These are phyloP conservation scores for Hippocampus zosterae DNA, from an alignment of 2,113 vertebrate genomes.

Conservation along the genomic window DNA sequence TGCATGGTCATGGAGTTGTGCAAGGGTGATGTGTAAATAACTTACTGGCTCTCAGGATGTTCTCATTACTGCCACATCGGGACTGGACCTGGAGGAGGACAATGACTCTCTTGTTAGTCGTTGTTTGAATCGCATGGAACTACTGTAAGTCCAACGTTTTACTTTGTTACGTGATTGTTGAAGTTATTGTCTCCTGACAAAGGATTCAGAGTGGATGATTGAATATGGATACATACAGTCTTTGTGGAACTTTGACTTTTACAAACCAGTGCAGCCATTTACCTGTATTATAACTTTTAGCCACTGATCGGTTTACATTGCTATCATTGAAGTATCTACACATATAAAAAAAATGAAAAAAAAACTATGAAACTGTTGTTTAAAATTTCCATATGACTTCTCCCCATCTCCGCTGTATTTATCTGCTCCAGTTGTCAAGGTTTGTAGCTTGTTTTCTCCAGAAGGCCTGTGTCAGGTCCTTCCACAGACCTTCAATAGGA, in stretches of 20 bases:
- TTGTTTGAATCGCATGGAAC: conserved; percentile 16
- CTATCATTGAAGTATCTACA: background rate
- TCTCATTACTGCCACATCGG: conserved; percentile 98
- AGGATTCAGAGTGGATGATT: background rate
- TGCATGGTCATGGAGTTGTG: background rate
- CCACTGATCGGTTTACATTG: background rate
- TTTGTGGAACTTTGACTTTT: background rate
- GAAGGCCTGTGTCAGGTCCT: no score
- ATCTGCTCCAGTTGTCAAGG: no score
- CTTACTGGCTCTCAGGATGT: conserved; percentile 99
- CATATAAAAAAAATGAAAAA: no score
- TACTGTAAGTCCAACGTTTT: background rate
- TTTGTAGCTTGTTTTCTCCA: no score
- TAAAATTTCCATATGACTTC: no score
- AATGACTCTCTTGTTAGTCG: conserved; percentile 21
- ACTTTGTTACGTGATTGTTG: background rate
- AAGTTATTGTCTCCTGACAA: background rate
- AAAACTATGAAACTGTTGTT: no score
- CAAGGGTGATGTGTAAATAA: conserved; percentile 31
- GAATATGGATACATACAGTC: background rate
- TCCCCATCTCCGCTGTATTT: no score
- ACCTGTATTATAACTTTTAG: background rate
- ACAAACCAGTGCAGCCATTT: background rate
- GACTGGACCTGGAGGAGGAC: conserved; percentile 90
- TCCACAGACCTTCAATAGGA: no score